Conservation (phyloP, 1,140 invertebrate species). For the Drosophila cardini region DNA sequence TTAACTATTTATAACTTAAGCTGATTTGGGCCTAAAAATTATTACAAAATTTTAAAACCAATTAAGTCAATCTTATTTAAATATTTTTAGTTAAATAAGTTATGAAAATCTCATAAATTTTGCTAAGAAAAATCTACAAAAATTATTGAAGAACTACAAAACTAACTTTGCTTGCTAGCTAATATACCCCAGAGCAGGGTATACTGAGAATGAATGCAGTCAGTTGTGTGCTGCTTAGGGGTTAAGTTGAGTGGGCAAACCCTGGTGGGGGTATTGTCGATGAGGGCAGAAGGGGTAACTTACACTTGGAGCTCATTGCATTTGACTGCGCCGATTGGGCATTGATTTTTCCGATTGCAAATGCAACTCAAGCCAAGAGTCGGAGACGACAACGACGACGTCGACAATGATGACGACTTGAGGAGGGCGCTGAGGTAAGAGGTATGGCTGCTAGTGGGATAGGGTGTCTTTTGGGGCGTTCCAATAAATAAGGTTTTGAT, state of each 20-base stretch:
- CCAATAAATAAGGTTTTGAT: constrained; percentile 84
- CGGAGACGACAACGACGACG: constrained; percentile 30
- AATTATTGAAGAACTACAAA: too few relatives aligned
- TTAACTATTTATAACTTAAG: too few relatives aligned
- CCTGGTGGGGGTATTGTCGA: too few relatives aligned
- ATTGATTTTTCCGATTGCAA: constrained; percentile 76
- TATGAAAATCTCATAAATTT: too few relatives aligned
- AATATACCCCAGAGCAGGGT: not conserved
- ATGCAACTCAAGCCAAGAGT: constrained; percentile 72
- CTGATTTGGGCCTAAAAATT: too few relatives aligned
- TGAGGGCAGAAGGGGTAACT: constrained; percentile 24
- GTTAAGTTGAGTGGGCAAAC: constrained; percentile 1
- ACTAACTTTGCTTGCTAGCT: not conserved
- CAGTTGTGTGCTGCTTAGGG: constrained; percentile 38
- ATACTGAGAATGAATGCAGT: constrained; percentile 34
- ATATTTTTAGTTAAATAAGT: too few relatives aligned
- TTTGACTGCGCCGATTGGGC: constrained; percentile 66
- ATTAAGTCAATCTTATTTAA: too few relatives aligned
- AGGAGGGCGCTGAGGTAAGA: constrained; percentile 19
- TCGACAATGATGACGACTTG: constrained; percentile 60
- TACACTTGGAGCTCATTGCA: constrained; percentile 71
- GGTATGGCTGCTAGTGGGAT: not conserved
- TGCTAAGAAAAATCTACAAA: too few relatives aligned
- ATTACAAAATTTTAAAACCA: too few relatives aligned
- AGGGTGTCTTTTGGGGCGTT: constrained; percentile 18